Conservation (phyloP, 2,113 vertebrate species). For the Eulacestoma nigropectus region DNA sequence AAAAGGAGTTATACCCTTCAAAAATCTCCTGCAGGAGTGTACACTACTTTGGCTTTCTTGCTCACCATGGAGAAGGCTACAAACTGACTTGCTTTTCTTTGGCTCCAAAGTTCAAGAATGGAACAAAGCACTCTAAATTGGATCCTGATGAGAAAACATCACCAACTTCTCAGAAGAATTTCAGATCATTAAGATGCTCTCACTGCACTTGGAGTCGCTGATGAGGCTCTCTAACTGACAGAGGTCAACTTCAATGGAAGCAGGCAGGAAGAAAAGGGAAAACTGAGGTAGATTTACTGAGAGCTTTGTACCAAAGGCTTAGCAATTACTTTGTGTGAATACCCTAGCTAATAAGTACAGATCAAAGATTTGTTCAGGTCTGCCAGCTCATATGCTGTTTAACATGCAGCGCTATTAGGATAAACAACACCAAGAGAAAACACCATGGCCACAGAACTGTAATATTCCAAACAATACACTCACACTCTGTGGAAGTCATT, state of each 20-base stretch:
- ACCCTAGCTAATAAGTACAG: conserved; percentile 76
- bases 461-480: conserved; percentile 22
- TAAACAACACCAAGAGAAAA: conserved; percentile 66
- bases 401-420: conserved; percentile 68
- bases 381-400: conserved; percentile 68
- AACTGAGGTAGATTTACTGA: conserved; percentile 78
- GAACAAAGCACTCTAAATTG: conserved; percentile 92
- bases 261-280: conserved; percentile 74
- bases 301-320: conserved; percentile 69
- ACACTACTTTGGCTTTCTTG: conserved; percentile 69
- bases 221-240: conserved; percentile 79
- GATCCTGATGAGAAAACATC: conserved; percentile 91
- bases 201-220: conserved; percentile 76
- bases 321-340: conserved; percentile 75
- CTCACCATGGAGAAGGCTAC: conserved; percentile 67
- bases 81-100: conserved; percentile 77
- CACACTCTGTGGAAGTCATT: conserved; percentile 15
- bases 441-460: conserved; percentile 32
- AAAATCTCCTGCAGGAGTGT: conserved; percentile 67
- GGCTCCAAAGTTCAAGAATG: conserved; percentile 83
- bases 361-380: conserved; percentile 76
- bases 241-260: conserved; percentile 83
- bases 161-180: conserved; percentile 85
- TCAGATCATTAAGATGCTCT: conserved; percentile 84
- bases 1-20: conserved; percentile 57